Conservation (phyloP, 2,797 vertebrate species). For the Chaetodon trifasciatus region DNA sequence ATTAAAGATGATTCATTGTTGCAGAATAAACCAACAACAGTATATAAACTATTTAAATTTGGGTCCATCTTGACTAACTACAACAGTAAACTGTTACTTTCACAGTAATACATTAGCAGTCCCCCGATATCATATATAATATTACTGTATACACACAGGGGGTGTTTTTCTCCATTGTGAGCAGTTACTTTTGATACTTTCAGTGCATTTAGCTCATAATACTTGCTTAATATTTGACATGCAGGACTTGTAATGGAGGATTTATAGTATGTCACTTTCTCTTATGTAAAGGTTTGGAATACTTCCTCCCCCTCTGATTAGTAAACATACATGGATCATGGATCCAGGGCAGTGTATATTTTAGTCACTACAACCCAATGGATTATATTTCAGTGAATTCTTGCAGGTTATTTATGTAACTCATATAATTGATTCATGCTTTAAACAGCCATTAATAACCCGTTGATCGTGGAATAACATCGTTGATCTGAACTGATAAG, state of each 20-base stretch:
- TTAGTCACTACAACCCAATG: neutral
- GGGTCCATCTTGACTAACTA: neutral
- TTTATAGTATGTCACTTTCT: too few species aligned
- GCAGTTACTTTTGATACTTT: neutral
- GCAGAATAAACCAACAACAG: neutral
- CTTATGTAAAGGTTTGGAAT: neutral
- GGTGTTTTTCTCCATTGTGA: neutral
- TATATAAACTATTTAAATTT: neutral
- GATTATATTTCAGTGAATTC: neutral
- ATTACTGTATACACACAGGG: neutral
- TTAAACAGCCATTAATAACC: slow-evolving; percentile 9
- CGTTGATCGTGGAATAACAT: neutral
- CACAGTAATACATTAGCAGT: neutral
- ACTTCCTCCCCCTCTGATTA: neutral
- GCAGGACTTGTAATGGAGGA: neutral
- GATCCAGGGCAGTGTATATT: neutral
- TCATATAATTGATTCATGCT: neutral
- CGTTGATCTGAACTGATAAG: neutral
- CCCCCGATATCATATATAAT: neutral
- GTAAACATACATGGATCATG: neutral
- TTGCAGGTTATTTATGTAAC: neutral
- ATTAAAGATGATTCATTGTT: too few species aligned
- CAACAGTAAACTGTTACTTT: neutral
- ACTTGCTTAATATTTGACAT: neutral
- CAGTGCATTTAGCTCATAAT: neutral